Evolutionary conservation across 1,140 invertebrate genomes (phyloP).

Genomic region (Aphis craccivora): DNA sequence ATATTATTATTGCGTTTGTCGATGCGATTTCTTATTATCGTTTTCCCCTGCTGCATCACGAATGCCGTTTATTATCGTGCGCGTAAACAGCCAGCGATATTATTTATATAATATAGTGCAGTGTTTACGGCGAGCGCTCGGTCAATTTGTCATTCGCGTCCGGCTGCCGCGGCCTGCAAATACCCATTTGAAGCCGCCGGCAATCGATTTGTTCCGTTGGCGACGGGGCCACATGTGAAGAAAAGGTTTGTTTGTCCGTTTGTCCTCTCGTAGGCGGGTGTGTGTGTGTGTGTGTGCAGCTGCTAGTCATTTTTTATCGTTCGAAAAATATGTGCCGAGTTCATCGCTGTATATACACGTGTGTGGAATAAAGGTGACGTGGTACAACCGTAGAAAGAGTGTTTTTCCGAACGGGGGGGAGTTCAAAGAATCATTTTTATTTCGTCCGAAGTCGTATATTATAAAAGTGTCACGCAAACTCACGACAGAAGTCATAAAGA

Average conservation of each 20-base stretch:
- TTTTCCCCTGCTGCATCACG: not conserved
- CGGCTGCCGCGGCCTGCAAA: conserved; percentile 23
- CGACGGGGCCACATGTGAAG: conserved; percentile 17
- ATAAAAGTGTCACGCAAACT: not conserved
- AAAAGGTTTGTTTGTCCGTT: conserved; percentile 45
- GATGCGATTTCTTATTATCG: not conserved
- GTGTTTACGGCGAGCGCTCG: not conserved
- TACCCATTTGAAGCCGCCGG: not conserved
- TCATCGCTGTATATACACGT: not conserved
- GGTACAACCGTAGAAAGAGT: not conserved
- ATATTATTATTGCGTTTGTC: not conserved
- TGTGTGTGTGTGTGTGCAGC: not conserved
- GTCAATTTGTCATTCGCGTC: conserved; percentile 52
- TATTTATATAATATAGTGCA: conserved; percentile 34
- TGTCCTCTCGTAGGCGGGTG: conserved; percentile 18
- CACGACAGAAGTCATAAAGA: not conserved
- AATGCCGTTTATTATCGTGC: not conserved
- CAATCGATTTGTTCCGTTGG: conserved; percentile 51
- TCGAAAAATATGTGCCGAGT: conserved; percentile 35
- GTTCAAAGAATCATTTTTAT: not conserved
- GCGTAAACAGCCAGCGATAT: not conserved
- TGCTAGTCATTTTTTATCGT: conserved; percentile 36
- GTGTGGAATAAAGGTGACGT: not conserved
- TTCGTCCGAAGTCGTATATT: not conserved
- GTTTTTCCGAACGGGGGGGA: not conserved